Conservation (phyloP, 2,113 vertebrate genomes). For the Pteruthius melanotis region DNA sequence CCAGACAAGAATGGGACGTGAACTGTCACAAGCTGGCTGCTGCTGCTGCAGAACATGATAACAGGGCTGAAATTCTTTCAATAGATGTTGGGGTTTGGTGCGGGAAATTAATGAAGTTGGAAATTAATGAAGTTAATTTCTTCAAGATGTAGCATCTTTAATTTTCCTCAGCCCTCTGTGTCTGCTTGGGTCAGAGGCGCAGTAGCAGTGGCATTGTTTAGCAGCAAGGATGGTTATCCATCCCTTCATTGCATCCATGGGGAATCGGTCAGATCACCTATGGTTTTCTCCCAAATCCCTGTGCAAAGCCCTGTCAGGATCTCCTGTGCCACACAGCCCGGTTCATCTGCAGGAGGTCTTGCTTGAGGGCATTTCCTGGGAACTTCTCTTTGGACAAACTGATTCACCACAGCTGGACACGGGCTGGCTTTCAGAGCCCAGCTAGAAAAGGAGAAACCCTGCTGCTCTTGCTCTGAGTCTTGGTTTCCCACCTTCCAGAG, state of each 20-base stretch:
- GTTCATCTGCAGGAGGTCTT: neutral
- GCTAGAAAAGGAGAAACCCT: neutral
- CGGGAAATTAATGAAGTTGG: neutral
- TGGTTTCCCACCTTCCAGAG: neutral
- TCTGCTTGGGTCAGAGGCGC: neutral
- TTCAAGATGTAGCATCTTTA: neutral
- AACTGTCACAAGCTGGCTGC: neutral
- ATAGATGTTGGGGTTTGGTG: fast-evolving
- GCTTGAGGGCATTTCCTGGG: neutral
- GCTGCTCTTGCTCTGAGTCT: neutral
- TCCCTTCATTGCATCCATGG: neutral
- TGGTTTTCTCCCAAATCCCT: neutral
- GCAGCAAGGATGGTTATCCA: neutral
- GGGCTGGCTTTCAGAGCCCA: neutral
- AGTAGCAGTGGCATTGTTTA: fast-evolving
- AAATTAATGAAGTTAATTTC: neutral
- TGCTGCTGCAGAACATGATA: neutral
- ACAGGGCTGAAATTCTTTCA: neutral
- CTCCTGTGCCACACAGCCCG: neutral
- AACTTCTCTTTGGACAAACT: neutral
- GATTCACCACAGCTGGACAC: neutral
- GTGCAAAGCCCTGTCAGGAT: neutral
- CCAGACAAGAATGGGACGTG: neutral
- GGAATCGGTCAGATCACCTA: neutral
- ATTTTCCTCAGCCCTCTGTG: neutral